These are phyloP conservation scores for Parelbella ahira DNA, from an alignment of 2,888 invertebrate species.

Conservation along the genomic window DNA sequence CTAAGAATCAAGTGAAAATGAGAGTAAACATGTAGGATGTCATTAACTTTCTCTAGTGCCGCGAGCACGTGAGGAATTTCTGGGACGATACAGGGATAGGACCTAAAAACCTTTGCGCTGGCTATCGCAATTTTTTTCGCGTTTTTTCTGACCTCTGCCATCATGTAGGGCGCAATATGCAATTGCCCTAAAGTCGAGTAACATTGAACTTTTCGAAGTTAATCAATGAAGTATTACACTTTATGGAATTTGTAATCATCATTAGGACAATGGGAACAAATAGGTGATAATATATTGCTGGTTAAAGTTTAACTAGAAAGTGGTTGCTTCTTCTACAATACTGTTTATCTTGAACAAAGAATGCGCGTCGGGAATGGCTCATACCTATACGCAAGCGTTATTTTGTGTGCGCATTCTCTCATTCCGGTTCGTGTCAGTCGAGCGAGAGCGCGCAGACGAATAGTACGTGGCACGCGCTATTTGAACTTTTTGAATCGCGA, in stretches of 20 bases:
- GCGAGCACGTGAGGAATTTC: no score
- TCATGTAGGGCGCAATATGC: no score
- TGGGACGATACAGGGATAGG: no score
- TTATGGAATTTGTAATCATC: no score
- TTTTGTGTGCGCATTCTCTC: conserved; percentile 33
- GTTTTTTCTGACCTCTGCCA: no score
- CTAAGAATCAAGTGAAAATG: conserved; percentile 6
- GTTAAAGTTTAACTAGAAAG: conserved; percentile 13
- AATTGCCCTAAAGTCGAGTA: no score
- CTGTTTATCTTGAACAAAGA: conserved; percentile 26
- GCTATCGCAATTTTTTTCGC: no score
- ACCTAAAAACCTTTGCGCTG: no score
- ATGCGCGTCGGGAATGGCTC: conserved; percentile 27
- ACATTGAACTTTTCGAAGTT: no score
- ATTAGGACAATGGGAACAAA: no score
- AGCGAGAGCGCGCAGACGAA: conserved; percentile 39
- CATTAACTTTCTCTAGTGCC: conserved; percentile 3
- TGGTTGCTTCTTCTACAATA: conserved; percentile 15
- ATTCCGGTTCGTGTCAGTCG: conserved; percentile 36
- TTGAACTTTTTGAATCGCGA: conserved; percentile 32
- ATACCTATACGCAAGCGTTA: conserved; percentile 30
- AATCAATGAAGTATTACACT: no score
- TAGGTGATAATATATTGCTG: no score
- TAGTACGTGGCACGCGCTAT: conserved; percentile 37
- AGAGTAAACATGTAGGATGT: not conserved